Percentiles rank a stretch among this genome's conserved stretches.
phyloP scores from a whole-genome alignment of 2,888 invertebrate species.

The Amblyteles armatorius region DNA sequence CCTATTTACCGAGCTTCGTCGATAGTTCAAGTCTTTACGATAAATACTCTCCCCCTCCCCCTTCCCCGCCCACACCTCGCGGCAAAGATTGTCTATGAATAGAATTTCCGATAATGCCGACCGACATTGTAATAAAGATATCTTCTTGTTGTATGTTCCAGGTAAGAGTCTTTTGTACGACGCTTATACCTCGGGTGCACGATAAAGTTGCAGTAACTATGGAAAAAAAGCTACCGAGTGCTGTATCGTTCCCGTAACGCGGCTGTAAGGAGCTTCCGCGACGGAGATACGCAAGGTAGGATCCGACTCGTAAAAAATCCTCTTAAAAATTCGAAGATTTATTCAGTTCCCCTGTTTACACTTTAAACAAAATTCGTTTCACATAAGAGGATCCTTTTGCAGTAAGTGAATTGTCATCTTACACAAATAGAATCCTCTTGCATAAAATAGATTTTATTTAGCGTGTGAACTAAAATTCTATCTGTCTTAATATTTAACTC shows the following conservation, averaged over 20 bases:
- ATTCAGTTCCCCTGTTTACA: neutral
- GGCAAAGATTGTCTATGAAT: constrained; percentile 4
- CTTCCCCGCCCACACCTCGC: neutral
- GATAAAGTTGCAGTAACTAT: constrained; percentile 21
- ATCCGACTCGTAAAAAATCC: constrained; percentile 17
- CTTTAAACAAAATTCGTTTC: too few relatives aligned
- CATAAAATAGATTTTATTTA: too few relatives aligned
- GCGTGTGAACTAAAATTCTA: too few relatives aligned
- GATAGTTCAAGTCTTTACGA: neutral
- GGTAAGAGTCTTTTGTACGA: constrained; percentile 35
- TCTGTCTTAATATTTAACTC: too few relatives aligned
- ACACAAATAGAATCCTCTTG: too few relatives aligned
- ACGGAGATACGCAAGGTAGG: constrained; percentile 22
- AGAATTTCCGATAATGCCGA: constrained; percentile 15
- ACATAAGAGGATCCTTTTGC: too few relatives aligned
- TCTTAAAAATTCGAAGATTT: neutral
- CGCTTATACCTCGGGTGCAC: constrained; percentile 1
- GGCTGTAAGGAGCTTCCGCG: constrained; percentile 16
- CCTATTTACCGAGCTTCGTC: neutral
- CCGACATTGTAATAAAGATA: constrained; percentile 15
- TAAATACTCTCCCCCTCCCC: neutral
- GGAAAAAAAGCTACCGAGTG: constrained; percentile 5
- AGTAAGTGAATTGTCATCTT: too few relatives aligned
- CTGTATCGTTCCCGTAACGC: constrained; percentile 26
- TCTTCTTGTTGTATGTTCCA: constrained; percentile 35